phyloP scores from a whole-genome alignment of 2,888 invertebrate genomes.

The Drosophila meridiana region DNA sequence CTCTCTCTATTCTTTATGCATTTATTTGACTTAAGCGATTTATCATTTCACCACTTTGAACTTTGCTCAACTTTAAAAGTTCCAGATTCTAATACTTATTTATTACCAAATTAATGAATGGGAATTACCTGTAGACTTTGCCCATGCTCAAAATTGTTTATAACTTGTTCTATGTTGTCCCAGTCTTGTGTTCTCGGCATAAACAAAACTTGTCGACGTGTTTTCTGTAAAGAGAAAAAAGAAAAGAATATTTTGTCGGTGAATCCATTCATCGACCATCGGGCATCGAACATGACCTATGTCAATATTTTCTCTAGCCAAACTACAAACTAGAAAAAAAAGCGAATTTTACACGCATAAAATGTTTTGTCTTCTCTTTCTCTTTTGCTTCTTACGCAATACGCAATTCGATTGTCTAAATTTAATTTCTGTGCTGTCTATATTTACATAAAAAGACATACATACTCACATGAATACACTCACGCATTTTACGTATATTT shows the following conservation, averaged over 20 bases:
- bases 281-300: slow-evolving; percentile 54
- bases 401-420: slow-evolving; percentile 49
- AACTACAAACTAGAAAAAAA: slow-evolving; percentile 1
- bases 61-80: neutral
- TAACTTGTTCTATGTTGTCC: neutral
- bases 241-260: neutral
- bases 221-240: slow-evolving; percentile 4
- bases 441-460: slow-evolving; percentile 13
- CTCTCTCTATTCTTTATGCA: neutral
- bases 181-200: neutral
- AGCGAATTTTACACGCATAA: slow-evolving; percentile 1
- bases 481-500: slow-evolving; percentile 11
- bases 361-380: slow-evolving; percentile 10
- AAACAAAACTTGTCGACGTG: slow-evolving; percentile 8
- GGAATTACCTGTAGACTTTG: slow-evolving; percentile 31
- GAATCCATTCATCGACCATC: slow-evolving; percentile 16
- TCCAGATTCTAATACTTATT: neutral
- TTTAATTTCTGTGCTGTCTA: slow-evolving; percentile 51
- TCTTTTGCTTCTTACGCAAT: slow-evolving; percentile 45
- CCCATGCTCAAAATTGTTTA: neutral
- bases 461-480: neutral
- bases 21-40: neutral
- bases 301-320: slow-evolving; percentile 37
- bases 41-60: neutral
- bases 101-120: slow-evolving; percentile 2